Evolutionary conservation across 2,888 invertebrate species (phyloP).

Genomic region (Dynastes tityus): DNA sequence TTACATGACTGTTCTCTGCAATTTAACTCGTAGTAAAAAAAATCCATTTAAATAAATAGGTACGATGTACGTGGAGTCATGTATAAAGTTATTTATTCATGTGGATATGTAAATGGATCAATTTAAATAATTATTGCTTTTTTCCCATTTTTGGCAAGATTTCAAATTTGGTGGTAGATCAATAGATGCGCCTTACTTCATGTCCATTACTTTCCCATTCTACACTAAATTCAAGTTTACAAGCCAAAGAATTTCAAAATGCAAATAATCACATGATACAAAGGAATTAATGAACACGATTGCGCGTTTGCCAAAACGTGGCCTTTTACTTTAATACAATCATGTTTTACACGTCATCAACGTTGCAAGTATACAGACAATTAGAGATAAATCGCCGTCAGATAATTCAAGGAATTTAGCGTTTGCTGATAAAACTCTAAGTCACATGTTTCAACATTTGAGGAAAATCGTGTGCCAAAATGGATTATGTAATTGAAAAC

Average conservation of each 20-base stretch:
- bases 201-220: too few relatives aligned
- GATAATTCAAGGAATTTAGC: constrained; percentile 33
- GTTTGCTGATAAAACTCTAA: constrained; percentile 13
- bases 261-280: too few relatives aligned
- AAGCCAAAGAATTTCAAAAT: too few relatives aligned
- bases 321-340: constrained; percentile 21
- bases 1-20: neutral
- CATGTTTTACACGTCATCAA: constrained; percentile 44
- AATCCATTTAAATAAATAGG: too few relatives aligned
- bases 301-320: constrained; percentile 36
- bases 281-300: neutral
- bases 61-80: neutral
- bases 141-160: neutral
- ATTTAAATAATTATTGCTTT: neutral
- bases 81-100: neutral
- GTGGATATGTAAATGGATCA: neutral
- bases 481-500: constrained; percentile 24
- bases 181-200: too few relatives aligned
- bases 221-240: too few relatives aligned
- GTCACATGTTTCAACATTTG: constrained; percentile 35
- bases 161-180: neutral
- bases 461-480: constrained; percentile 32
- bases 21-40: constrained; percentile 1
- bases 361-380: neutral
- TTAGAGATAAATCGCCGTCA: constrained; percentile 5